These are phyloP conservation scores for Huso huso DNA, from an alignment of 2,797 vertebrate genomes.

Conservation along the genomic window DNA sequence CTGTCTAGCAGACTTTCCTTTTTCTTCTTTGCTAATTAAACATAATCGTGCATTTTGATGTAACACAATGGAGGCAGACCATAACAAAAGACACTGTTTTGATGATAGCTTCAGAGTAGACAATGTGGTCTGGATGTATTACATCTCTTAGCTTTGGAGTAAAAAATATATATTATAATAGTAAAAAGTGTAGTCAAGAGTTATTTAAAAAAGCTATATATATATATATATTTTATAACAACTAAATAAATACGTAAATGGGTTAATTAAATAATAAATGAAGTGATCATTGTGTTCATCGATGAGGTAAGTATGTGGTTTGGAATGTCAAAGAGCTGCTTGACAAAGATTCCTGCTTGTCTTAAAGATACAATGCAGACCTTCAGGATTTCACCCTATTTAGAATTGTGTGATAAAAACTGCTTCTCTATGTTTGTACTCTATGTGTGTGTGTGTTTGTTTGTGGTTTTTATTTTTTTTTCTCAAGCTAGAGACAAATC, in stretches of 20 bases:
- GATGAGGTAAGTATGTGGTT: too few species aligned
- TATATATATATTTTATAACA: conserved; percentile 22
- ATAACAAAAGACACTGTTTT: conserved; percentile 33
- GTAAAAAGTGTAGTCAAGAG: conserved; percentile 18
- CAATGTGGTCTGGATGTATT: conserved; percentile 27
- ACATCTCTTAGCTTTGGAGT: conserved; percentile 23
- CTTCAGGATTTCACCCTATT: conserved; percentile 29
- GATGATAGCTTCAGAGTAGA: conserved; percentile 41
- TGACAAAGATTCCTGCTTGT: conserved; percentile 13
- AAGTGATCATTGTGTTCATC: background rate
- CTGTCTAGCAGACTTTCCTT: conserved; percentile 29
- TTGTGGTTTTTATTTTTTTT: conserved; percentile 51
- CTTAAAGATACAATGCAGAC: conserved; percentile 26
- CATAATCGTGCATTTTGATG: conserved; percentile 49
- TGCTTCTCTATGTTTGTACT: too few species aligned
- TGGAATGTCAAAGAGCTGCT: too few species aligned
- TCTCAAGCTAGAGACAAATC: conserved; percentile 74
- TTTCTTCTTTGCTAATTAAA: conserved; percentile 23
- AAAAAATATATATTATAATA: conserved; percentile 2
- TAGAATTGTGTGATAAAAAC: conserved; percentile 16
- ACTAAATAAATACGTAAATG: conserved; percentile 20
- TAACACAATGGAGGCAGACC: conserved; percentile 22
- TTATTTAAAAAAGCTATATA: background rate
- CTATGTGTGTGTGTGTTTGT: too few species aligned
- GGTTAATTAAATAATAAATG: background rate